Evolutionary conservation across 64 coral and sea anemone genomes (phyloP).

Genomic region (Montipora efflorescens): DNA sequence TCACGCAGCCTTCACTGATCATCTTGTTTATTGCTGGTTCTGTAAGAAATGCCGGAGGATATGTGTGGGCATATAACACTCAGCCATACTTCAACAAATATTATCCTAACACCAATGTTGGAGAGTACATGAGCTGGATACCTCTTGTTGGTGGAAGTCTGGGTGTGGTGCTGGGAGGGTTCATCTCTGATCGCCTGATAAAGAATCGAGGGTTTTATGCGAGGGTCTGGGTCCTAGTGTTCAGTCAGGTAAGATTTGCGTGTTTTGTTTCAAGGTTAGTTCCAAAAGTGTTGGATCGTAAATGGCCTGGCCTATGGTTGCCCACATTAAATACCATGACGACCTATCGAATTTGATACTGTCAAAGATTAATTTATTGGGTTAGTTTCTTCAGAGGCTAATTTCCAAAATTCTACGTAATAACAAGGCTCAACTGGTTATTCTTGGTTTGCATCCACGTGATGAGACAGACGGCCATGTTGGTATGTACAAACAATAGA

Average conservation of each 20-base stretch:
- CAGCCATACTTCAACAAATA: slow-evolving; percentile 99
- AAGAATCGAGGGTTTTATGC: slow-evolving; percentile 92
- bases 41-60: slow-evolving; percentile 94
- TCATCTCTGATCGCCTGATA: slow-evolving; percentile 94
- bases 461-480: no score
- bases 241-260: slow-evolving; percentile 78
- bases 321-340: no score
- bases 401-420: no score
- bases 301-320: no score
- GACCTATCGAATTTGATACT: no score
- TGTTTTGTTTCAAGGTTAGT: neutral
- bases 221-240: slow-evolving; percentile 93
- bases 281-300: no score
- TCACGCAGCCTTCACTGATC: slow-evolving; percentile 79
- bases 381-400: no score
- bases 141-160: slow-evolving; percentile 89
- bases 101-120: slow-evolving; percentile 93
- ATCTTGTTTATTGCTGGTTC: slow-evolving; percentile 95
- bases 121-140: slow-evolving; percentile 98
- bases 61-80: slow-evolving; percentile 99
- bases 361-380: no score
- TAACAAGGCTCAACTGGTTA: no score
- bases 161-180: slow-evolving; percentile 91
- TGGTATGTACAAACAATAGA: no score
- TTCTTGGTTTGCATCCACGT: no score